Evolutionary conservation across 2,113 vertebrate species (phyloP).

Genomic region (Heterocephalus glaber): DNA sequence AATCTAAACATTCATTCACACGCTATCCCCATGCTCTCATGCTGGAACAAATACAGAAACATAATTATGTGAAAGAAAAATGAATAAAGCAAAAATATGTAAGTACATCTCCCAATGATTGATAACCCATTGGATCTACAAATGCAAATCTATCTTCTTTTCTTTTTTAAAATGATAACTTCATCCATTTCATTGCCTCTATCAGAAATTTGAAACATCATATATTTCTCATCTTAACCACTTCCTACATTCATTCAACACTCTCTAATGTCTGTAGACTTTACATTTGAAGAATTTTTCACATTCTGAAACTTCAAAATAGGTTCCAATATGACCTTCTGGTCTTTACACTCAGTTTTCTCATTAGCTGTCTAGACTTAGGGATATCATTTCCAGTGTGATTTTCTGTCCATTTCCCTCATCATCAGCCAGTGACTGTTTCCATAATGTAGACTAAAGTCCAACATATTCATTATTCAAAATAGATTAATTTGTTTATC

Average conservation of each 20-base stretch:
- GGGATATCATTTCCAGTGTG: fast-evolving
- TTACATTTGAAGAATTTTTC: not conserved
- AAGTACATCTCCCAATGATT: not conserved
- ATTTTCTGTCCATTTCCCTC: not conserved
- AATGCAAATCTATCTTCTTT: not conserved
- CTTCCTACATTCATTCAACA: not conserved
- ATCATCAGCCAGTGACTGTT: not conserved
- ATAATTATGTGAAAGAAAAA: not conserved
- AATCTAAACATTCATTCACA: not conserved
- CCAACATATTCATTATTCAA: not conserved
- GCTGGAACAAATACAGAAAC: not conserved
- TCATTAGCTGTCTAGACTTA: not conserved
- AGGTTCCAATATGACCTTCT: not conserved
- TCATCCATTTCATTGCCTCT: not conserved
- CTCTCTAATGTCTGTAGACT: not conserved
- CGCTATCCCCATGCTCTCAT: not conserved
- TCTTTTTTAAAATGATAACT: not conserved
- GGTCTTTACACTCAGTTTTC: no score
- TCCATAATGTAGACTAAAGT: not conserved
- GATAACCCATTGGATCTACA: not conserved
- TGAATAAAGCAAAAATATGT: not conserved
- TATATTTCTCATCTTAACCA: not conserved
- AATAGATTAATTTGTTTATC: not conserved
- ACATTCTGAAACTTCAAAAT: not conserved
- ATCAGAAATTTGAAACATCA: not conserved